These are phyloP conservation scores for Alectura lathami DNA, from an alignment of 2,113 vertebrate genomes.

Conservation along the genomic window DNA sequence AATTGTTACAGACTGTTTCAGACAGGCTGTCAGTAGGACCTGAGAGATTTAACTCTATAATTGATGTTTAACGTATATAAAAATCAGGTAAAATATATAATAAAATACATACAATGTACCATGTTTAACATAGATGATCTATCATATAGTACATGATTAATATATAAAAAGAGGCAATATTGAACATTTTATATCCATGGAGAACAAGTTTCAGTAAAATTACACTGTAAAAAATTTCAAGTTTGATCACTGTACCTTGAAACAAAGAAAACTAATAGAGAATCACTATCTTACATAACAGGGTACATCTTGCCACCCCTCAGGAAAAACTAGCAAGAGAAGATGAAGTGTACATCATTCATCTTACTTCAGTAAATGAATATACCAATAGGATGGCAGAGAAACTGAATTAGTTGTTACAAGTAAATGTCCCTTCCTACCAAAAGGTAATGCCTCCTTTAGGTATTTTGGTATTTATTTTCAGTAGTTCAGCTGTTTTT, in stretches of 20 bases:
- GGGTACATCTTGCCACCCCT: not conserved
- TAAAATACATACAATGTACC: not conserved
- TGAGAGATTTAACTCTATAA: not conserved
- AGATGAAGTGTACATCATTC: not conserved
- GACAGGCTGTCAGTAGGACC: not conserved
- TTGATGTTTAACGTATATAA: not conserved
- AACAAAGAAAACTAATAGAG: not conserved
- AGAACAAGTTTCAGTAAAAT: not conserved
- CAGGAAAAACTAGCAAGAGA: not conserved
- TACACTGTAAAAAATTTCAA: not conserved
- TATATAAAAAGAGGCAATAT: not conserved
- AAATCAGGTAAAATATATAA: not conserved
- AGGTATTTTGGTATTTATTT: not conserved
- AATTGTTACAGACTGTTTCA: constrained; percentile 7
- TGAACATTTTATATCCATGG: not conserved
- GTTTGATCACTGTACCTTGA: not conserved
- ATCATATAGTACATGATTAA: not conserved
- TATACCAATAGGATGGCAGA: not conserved
- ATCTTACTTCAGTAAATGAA: not conserved
- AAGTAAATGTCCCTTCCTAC: not conserved
- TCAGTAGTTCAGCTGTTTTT: not conserved
- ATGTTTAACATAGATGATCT: not conserved
- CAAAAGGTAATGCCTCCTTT: not conserved
- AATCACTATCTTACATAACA: not conserved
- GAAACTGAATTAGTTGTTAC: not conserved